These are phyloP conservation scores for Germaria angustata DNA, from an alignment of 2,888 invertebrate species.

Conservation along the genomic window DNA sequence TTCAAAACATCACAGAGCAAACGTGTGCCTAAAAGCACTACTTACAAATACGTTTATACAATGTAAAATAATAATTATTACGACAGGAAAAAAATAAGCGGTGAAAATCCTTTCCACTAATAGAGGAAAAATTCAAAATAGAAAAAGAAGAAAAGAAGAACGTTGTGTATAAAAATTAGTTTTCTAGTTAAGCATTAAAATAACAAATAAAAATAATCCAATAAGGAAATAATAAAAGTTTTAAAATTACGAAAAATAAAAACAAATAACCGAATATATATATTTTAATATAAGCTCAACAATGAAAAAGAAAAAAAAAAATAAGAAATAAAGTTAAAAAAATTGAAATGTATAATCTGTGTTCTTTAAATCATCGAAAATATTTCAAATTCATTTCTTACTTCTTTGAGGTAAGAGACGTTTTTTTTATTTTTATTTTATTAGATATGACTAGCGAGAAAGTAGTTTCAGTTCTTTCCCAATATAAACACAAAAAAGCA, in stretches of 20 bases:
- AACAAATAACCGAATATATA: constrained; percentile 66
- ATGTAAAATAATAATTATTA: constrained; percentile 50
- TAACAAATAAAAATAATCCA: constrained; percentile 24
- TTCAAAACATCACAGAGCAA: constrained; percentile 47
- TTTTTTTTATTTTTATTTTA: too few species aligned
- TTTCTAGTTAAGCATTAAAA: constrained; percentile 63
- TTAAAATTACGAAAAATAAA: constrained; percentile 64
- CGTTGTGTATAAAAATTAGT: constrained; percentile 65
- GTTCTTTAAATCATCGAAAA: background rate
- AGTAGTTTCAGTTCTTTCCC: too few species aligned
- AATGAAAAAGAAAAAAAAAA: constrained; percentile 35
- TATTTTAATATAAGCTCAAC: constrained; percentile 68
- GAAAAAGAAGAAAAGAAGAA: too few species aligned
- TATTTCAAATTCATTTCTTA: background rate
- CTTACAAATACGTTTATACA: constrained; percentile 36
- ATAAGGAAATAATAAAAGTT: constrained; percentile 49
- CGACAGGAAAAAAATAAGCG: constrained; percentile 10
- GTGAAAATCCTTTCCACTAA: constrained; percentile 47
- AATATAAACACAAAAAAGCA: too few species aligned
- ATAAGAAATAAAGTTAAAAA: constrained; percentile 56
- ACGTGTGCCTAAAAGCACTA: constrained; percentile 43
- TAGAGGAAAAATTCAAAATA: too few species aligned
- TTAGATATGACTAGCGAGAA: too few species aligned
- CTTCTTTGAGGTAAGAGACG: background rate
- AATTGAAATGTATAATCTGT: constrained; percentile 23